These are phyloP conservation scores for Dendrocincla fuliginosa DNA, from an alignment of 2,797 vertebrate species.

Conservation along the genomic window DNA sequence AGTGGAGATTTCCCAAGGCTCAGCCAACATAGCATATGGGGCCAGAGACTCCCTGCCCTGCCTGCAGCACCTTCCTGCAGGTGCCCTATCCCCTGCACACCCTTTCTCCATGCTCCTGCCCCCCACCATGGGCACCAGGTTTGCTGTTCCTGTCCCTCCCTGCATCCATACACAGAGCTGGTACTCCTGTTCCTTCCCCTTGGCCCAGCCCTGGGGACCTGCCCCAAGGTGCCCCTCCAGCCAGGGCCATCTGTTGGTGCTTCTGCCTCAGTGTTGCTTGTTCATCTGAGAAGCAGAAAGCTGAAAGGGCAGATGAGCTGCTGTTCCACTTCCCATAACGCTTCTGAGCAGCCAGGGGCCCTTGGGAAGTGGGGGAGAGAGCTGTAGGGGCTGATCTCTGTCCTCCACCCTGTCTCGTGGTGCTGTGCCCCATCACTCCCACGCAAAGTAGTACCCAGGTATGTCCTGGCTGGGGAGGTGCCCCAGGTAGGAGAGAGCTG, in stretches of 20 bases:
- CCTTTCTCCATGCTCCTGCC: not conserved
- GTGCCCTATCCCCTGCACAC: not conserved
- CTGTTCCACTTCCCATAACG: not conserved
- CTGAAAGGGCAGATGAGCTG: not conserved
- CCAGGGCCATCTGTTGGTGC: not conserved
- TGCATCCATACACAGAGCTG: not conserved
- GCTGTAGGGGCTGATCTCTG: not conserved
- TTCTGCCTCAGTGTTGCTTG: not conserved
- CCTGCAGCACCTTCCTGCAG: not conserved
- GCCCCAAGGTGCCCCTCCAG: not conserved
- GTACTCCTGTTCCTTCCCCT: not conserved
- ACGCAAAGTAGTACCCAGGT: not conserved
- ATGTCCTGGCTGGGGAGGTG: not conserved
- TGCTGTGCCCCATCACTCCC: not conserved
- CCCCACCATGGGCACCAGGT: not conserved
- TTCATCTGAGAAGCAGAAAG: not conserved
- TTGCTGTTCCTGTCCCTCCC: not conserved
- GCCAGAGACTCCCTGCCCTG: not conserved
- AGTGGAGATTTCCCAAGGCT: not conserved
- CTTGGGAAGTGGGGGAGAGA: not conserved
- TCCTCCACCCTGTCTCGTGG: not conserved
- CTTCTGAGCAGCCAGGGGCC: not conserved
- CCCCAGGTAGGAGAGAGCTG: not conserved
- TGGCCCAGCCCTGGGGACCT: not conserved
- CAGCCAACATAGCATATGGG: no score